Evolutionary conservation across 2,113 vertebrate species (phyloP), one percentile per base, ranked within the genome.

Genomic region (Hyaena hyaena): DNA sequence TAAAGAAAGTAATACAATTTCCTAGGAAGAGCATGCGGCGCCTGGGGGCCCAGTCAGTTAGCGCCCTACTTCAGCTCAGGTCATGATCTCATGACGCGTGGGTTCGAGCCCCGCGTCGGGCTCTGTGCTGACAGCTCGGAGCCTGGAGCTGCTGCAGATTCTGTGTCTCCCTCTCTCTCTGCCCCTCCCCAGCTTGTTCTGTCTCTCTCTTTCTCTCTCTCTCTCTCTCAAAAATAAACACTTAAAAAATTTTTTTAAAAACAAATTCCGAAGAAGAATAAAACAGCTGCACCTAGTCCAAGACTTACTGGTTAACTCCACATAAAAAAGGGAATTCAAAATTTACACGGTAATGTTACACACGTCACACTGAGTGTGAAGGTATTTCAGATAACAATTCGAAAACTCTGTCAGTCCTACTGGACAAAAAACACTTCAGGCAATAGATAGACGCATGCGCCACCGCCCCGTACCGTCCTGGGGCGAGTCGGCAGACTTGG

Each of bases 401-500:
- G 24, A 23, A 88, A 55, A 24, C 66, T 17, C 69, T 71, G 21
- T 48, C 79, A 53, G 31, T 31, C 5, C 24, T 65, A 2, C 14
- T 5, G 26, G 79, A 65, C 2, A 28, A 66, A 97, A 79, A 43
- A 21, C 7, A 48, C 5, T 43, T 10, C 31, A 48, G 66, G 73
- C 35, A 43, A 68, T 0, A 83, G 5, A 15, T 28, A 16, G 2
- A 16, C 39, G 39, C 39, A 39, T 39, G 0, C 79, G 81, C 10
- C 10, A 7, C 16, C 31, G 33, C 6, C 23, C 35, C 90, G 21
- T 98, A 99, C 99, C 99, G 10, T 99, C 99, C 98, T 99, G 99
- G 24, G 99, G 99, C 3, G 99, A 99, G 88, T 99, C 99, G 7
- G 99, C 92, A 81, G 99, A 99, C 97, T 99, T 99, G 68, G 99